These are phyloP conservation scores for Chrysoperla carnea DNA, from an alignment of 1,140 invertebrate genomes.

Conservation along the genomic window DNA sequence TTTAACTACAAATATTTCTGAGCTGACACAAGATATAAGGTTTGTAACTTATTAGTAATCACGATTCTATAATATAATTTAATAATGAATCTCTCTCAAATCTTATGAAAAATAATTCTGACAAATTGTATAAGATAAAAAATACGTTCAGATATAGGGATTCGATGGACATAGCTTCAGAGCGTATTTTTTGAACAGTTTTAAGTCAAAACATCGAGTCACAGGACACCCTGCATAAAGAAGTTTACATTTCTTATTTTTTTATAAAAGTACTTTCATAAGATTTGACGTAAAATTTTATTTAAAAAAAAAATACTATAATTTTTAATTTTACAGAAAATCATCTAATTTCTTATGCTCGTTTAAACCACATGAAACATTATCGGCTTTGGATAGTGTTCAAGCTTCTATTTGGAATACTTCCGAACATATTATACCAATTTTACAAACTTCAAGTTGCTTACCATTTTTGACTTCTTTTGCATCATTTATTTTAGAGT, in stretches of 20 bases:
- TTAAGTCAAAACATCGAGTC: too few relatives aligned
- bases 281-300: slow-evolving; percentile 3
- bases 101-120: slow-evolving; percentile 4
- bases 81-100: background rate
- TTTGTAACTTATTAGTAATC: background rate
- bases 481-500: slow-evolving; percentile 18
- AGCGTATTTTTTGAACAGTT: too few relatives aligned
- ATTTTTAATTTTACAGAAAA: slow-evolving; percentile 19
- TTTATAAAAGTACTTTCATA: too few relatives aligned
- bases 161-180: too few relatives aligned
- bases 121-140: slow-evolving; percentile 12
- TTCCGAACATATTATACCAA: slow-evolving; percentile 28
- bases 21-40: slow-evolving; percentile 3
- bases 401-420: slow-evolving; percentile 24
- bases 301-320: slow-evolving; percentile 3
- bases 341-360: slow-evolving; percentile 26
- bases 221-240: too few relatives aligned
- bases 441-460: slow-evolving; percentile 27
- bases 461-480: slow-evolving; percentile 27
- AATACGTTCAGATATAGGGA: too few relatives aligned
- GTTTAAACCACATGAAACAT: slow-evolving; percentile 22
- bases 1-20: slow-evolving; percentile 6
- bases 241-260: too few relatives aligned
- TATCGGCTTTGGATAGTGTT: slow-evolving; percentile 19
- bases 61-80: too few relatives aligned